Conservation (phyloP, 2,888 invertebrate species). For the Caenorhabditis macrosperma region DNA sequence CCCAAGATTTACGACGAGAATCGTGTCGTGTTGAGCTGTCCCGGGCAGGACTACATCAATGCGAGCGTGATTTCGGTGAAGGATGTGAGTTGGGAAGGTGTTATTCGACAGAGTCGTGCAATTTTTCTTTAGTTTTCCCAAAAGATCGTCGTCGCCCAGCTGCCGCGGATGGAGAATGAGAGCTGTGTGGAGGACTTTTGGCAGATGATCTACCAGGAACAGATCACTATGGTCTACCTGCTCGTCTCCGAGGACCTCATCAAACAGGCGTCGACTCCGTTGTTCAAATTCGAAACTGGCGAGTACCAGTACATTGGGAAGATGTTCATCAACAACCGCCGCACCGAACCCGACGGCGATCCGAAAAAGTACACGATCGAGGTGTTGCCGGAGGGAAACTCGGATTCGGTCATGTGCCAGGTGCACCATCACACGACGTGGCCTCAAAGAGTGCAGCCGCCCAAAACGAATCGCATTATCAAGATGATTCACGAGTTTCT, state of each 20-base stretch:
- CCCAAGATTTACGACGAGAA: slow-evolving; percentile 56
- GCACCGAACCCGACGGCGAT: slow-evolving; percentile 11
- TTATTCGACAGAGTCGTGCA: too few relatives aligned
- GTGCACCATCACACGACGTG: slow-evolving; percentile 44
- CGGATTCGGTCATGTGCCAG: slow-evolving; percentile 50
- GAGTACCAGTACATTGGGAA: slow-evolving; percentile 48
- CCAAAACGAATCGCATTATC: slow-evolving; percentile 35
- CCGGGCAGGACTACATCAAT: slow-evolving; percentile 55
- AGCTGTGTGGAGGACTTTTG: slow-evolving; percentile 56
- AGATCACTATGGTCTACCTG: slow-evolving; percentile 39
- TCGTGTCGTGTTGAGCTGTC: slow-evolving; percentile 48
- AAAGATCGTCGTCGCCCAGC: slow-evolving; percentile 48
- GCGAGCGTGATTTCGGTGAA: slow-evolving; percentile 45
- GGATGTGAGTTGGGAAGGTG: slow-evolving; percentile 32
- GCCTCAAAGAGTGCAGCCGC: slow-evolving; percentile 28
- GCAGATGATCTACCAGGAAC: slow-evolving; percentile 56
- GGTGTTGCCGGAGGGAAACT: slow-evolving; percentile 52
- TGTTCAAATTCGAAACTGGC: slow-evolving; percentile 30
- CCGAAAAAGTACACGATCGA: slow-evolving; percentile 46
- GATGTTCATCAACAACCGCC: slow-evolving; percentile 57
- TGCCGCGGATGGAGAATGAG: slow-evolving; percentile 53
- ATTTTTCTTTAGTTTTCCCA: slow-evolving; percentile 51
- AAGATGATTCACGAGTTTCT: slow-evolving; percentile 57
- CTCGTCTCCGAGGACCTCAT: slow-evolving; percentile 24
- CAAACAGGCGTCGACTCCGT: slow-evolving; percentile 20